Conservation (phyloP, 2,113 vertebrate species). For the Oostethus manadensis region DNA sequence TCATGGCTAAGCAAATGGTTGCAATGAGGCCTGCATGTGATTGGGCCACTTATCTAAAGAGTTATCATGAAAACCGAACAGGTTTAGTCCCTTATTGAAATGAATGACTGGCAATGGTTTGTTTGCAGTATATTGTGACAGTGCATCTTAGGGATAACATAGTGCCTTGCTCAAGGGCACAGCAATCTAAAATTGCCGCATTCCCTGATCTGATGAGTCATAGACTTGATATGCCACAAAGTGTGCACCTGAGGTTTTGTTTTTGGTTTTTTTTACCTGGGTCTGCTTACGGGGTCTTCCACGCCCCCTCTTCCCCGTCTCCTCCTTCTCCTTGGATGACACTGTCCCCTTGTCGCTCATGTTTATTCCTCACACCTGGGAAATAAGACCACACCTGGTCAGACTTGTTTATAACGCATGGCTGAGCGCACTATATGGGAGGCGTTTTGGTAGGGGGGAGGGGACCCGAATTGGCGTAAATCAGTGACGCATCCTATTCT, state of each 20-base stretch:
- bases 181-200: neutral
- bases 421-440: constrained; percentile 13
- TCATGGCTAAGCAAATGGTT: constrained; percentile 27
- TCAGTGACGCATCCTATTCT: constrained; percentile 35
- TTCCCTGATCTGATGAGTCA: neutral
- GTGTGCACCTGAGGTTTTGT: neutral
- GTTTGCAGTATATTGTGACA: too few species aligned
- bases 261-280: constrained; percentile 67
- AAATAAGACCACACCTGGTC: constrained; percentile 37
- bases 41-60: neutral
- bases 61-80: neutral
- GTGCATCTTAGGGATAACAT: too few species aligned
- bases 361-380: constrained; percentile 48
- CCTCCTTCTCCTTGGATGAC: constrained; percentile 87
- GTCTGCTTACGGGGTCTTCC: constrained; percentile 91
- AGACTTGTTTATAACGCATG: constrained; percentile 12
- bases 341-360: constrained; percentile 95
- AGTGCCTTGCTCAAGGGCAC: too few species aligned
- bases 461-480: constrained; percentile 20
- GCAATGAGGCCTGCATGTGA: neutral
- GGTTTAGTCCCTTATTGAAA: neutral
- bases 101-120: neutral
- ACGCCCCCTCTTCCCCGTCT: constrained; percentile 87
- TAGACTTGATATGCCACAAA: too few species aligned
- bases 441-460: neutral